Base-by-base conservation (phyloP, 2,888 invertebrate species). In the Arge pagana region DNA sequence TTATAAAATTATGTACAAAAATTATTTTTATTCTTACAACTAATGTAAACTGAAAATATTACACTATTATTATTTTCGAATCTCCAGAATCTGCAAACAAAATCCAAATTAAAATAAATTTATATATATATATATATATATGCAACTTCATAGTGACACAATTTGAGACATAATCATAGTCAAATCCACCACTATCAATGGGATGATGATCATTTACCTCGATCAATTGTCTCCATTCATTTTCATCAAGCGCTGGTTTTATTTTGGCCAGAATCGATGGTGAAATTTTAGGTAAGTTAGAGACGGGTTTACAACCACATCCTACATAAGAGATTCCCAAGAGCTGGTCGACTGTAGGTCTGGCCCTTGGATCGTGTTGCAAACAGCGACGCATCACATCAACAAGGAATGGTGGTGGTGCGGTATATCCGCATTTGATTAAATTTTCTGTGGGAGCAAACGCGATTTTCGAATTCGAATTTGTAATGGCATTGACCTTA, bases 401-500 rank as follows among this genome's bases (percentile, higher is more conserved):
- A 36, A 88, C 72, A 45, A 90, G 77, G 48, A 83, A 79, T 13
- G 79, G 75, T 23, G 85, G 85, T 53, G 83, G 77, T 3, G 55
- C 43, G 30, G 59, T 61, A 18, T 48, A 54, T 33, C 52, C 58
- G 13, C 48, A 52, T 2, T 36, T 11, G 6, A 39, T 49, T 19
- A 49, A 40, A 43, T 58, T n/a, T 41, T 63, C 61, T 18, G 60
- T 60, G 57, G 70, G 60, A 1, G 90, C 88, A 77, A 89, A 96
- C 43, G 84, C 82, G 63, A 96, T 93, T 56, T 79, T 78, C 59
- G 86, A 84, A 51, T 84, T 81, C 7, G 88, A 86, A 77, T 88
- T 87, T 39, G 85, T 83, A 61, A 96, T 93, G 53, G 90, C 90
- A 61, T 82, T 82, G 48, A 92, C 80, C 78, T 94, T 94, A 30